Percentiles rank a stretch among this genome's conserved stretches.
phyloP scores from a whole-genome alignment of 2,113 vertebrate species.

The Serinus canaria region DNA sequence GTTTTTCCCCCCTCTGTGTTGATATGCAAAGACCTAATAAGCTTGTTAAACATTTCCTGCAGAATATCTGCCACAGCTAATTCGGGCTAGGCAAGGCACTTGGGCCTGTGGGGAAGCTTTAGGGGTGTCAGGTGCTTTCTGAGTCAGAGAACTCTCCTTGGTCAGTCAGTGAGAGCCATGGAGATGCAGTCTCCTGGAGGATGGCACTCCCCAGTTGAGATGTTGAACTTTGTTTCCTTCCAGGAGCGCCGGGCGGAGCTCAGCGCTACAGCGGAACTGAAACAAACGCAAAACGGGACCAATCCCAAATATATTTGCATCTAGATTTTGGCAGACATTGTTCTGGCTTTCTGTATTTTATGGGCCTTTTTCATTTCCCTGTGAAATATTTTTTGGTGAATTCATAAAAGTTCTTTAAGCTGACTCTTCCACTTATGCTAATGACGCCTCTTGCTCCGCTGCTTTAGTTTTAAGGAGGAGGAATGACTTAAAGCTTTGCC shows the following conservation, averaged over 20 bases:
- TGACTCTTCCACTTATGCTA: conserved; percentile 35
- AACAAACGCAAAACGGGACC: conserved; percentile 62
- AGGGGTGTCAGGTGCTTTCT: conserved; percentile 31
- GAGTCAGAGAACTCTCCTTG: conserved; percentile 38
- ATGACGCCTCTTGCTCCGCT: not conserved
- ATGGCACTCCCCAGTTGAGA: conserved; percentile 8
- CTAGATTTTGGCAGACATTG: conserved; percentile 51
- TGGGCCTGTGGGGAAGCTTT: conserved; percentile 8
- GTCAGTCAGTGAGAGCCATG: conserved; percentile 31
- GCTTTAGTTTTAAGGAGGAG: not conserved
- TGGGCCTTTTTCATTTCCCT: conserved; percentile 16
- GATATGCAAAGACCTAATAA: not conserved
- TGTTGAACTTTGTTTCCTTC: conserved; percentile 33
- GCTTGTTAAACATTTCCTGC: conserved; percentile 19
- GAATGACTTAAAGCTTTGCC: not conserved
- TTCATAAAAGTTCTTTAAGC: not conserved
- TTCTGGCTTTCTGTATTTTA: conserved; percentile 40
- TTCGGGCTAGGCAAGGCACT: not conserved
- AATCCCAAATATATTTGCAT: conserved; percentile 52
- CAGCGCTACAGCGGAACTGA: conserved; percentile 11
- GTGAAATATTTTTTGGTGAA: conserved; percentile 41
- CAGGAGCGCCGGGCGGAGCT: conserved; percentile 3
- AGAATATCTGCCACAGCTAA: not conserved
- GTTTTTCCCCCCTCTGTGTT: not conserved
- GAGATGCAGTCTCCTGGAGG: conserved; percentile 18